These are phyloP conservation scores for Anomalospiza imberbis DNA, from an alignment of 2,797 vertebrate species.

Conservation along the genomic window DNA sequence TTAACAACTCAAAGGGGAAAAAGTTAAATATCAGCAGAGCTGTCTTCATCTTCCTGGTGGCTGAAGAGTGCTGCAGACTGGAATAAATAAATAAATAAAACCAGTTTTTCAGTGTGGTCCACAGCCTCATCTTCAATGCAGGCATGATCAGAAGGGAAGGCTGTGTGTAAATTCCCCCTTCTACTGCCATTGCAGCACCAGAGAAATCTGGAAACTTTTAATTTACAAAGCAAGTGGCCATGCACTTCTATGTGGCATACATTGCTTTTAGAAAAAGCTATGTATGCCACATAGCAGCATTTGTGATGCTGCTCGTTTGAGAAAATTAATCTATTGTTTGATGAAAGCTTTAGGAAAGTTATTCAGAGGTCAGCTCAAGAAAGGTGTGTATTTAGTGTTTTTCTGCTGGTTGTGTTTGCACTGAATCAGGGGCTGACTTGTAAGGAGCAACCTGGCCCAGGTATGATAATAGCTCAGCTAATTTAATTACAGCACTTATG, in stretches of 20 bases:
- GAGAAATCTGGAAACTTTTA: not conserved
- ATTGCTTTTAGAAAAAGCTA: not conserved
- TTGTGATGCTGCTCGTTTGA: not conserved
- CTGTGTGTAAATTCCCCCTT: not conserved
- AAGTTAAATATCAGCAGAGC: not conserved
- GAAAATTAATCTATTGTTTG: not conserved
- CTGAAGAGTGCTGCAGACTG: not conserved
- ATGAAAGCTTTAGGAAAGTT: not conserved
- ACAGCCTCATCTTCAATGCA: not conserved
- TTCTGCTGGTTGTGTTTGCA: not conserved
- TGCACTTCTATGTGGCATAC: rapidly evolving
- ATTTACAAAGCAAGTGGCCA: not conserved
- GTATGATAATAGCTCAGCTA: not conserved
- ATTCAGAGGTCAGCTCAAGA: not conserved
- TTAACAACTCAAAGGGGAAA: not conserved
- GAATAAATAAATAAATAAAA: not conserved
- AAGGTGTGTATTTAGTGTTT: not conserved
- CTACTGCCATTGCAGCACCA: not conserved
- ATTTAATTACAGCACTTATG: not conserved
- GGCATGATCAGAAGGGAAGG: not conserved
- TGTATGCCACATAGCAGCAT: no score
- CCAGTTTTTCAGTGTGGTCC: not conserved
- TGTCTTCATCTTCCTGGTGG: not conserved
- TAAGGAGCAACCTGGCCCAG: not conserved
- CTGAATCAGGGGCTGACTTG: not conserved